phyloP scores from a whole-genome alignment of 2,888 invertebrate species.

The Epiperipatus broadwayi region DNA sequence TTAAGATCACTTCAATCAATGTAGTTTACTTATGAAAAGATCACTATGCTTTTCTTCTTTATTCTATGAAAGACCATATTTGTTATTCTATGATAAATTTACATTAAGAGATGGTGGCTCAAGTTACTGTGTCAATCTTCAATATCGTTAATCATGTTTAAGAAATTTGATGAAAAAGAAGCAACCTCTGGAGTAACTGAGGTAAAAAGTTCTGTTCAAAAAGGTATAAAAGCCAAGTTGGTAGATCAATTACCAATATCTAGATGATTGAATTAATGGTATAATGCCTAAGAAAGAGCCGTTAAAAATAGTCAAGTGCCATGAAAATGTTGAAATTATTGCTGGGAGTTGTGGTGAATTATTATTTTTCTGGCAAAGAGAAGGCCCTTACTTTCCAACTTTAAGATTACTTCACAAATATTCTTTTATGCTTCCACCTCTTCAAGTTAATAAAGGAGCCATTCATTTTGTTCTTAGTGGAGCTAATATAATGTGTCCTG shows the following conservation, averaged over 20 bases:
- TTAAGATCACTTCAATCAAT: too few relatives aligned
- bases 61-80: not conserved
- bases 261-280: constrained; percentile 64
- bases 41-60: too few relatives aligned
- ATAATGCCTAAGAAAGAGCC: constrained; percentile 88
- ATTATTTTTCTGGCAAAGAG: constrained; percentile 84
- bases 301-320: constrained; percentile 78
- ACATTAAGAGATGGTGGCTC: not conserved
- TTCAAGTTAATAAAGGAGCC: constrained; percentile 96
- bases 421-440: constrained; percentile 79
- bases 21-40: too few relatives aligned
- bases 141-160: constrained; percentile 21
- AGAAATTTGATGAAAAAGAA: constrained; percentile 89
- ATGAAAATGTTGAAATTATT: constrained; percentile 92
- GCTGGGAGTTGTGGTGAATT: constrained; percentile 77
- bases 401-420: constrained; percentile 84
- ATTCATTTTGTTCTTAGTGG: constrained; percentile 95
- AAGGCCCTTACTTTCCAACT: constrained; percentile 90
- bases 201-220: constrained; percentile 93
- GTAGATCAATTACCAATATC: constrained; percentile 63
- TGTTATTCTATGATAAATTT: too few relatives aligned
- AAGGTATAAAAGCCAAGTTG: constrained; percentile 57
- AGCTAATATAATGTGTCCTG: constrained; percentile 99
- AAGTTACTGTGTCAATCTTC: too few relatives aligned
- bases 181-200: constrained; percentile 89